Evolutionary conservation across 2,113 vertebrate genomes (phyloP).

Genomic region (Lagenorhynchus albirostris): DNA sequence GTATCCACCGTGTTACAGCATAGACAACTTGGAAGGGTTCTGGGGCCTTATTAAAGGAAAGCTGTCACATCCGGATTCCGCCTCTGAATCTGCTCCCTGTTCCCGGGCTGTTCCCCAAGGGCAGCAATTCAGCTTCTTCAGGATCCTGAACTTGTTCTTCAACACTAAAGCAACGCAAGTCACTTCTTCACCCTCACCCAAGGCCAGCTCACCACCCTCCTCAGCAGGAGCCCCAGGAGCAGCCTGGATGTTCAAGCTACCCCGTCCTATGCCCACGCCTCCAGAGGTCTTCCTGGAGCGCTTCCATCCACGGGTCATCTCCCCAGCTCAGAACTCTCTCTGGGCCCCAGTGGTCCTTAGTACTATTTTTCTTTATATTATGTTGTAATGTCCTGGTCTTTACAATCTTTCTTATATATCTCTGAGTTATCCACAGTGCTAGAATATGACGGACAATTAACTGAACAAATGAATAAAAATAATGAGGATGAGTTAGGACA

Average conservation of each 20-base stretch:
- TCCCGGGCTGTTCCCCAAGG: neutral
- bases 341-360: neutral
- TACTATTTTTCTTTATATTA: neutral
- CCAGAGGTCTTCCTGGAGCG: neutral
- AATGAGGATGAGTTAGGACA: neutral
- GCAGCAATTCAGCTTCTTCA: neutral
- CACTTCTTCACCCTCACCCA: neutral
- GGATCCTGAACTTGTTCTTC: neutral
- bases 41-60: neutral
- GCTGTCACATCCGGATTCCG: neutral
- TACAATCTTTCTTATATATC: neutral
- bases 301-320: neutral
- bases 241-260: neutral
- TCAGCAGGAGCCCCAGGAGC: neutral
- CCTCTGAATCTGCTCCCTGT: neutral
- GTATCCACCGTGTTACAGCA: accelerated
- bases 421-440: neutral
- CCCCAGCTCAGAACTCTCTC: neutral
- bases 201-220: neutral
- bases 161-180: neutral
- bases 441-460: neutral
- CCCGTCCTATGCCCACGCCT: accelerated
- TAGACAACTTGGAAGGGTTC: neutral
- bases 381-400: neutral
- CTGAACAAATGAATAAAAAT: neutral